phyloP scores from a whole-genome alignment of 1,140 invertebrate genomes.

The Andricus grossulariae region DNA sequence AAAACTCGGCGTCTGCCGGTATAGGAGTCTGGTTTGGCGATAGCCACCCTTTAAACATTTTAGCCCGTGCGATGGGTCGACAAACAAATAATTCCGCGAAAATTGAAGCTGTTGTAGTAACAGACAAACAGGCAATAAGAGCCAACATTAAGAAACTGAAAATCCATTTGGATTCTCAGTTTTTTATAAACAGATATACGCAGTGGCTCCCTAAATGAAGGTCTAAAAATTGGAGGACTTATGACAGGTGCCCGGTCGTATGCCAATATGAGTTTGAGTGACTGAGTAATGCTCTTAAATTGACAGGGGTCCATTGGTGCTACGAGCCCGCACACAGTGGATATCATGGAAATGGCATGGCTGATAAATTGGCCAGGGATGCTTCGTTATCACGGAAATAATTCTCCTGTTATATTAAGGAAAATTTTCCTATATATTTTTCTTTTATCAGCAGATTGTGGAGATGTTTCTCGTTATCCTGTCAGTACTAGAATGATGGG shows the following conservation, averaged over 20 bases:
- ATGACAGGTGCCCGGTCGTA: neutral
- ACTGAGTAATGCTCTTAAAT: too few relatives aligned
- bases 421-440: too few relatives aligned
- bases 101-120: slow-evolving; percentile 33
- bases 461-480: too few relatives aligned
- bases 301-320: too few relatives aligned
- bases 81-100: slow-evolving; percentile 38
- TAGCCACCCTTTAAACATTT: slow-evolving; percentile 24
- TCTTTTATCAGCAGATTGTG: too few relatives aligned
- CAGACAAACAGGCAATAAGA: neutral
- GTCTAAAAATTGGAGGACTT: slow-evolving; percentile 28
- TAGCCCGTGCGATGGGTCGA: neutral
- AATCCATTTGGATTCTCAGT: slow-evolving; percentile 35
- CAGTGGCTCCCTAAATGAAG: slow-evolving; percentile 27
- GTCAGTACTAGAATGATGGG: too few relatives aligned
- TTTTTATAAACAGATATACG: neutral
- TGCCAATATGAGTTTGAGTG: too few relatives aligned
- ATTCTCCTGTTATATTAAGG: too few relatives aligned
- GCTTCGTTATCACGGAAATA: too few relatives aligned
- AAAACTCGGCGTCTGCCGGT: neutral
- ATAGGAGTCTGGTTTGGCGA: slow-evolving; percentile 32
- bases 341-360: too few relatives aligned
- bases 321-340: too few relatives aligned
- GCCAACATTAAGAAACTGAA: neutral
- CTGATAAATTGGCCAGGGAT: too few relatives aligned